phyloP scores from a whole-genome alignment of 2,797 vertebrate species.

The Limnodromus scolopaceus region DNA sequence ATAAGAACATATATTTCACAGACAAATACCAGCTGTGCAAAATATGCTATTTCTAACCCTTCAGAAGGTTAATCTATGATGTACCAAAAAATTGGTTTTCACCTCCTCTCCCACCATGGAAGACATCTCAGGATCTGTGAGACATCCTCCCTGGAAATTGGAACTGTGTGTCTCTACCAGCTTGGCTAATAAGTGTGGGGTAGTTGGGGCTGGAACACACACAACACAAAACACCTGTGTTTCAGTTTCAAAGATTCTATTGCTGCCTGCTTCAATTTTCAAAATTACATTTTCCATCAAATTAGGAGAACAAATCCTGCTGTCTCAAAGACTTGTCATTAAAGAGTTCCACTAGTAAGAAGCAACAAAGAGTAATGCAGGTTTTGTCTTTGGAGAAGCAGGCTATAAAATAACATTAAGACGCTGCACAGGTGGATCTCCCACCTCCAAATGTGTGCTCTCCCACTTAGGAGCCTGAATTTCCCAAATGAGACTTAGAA shows the following conservation, averaged over 20 bases:
- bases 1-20: not conserved
- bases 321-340: not conserved
- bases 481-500: not conserved
- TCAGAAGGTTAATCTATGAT: not conserved
- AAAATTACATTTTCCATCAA: not conserved
- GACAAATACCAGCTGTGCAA: not conserved
- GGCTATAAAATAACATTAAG: not conserved
- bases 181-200: not conserved
- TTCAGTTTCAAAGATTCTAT: not conserved
- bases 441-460: not conserved
- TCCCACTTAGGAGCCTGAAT: not conserved
- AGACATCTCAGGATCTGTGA: not conserved
- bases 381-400: not conserved
- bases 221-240: fast-evolving
- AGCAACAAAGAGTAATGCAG: not conserved
- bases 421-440: fast-evolving
- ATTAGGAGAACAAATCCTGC: not conserved
- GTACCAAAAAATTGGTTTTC: not conserved
- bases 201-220: not conserved
- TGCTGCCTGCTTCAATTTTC: not conserved
- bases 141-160: not conserved
- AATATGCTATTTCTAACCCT: not conserved
- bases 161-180: not conserved
- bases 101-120: fast-evolving
- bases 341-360: not conserved